Conservation (phyloP, 1,140 invertebrate genomes). For the Carcinoscorpius rotundicauda region DNA sequence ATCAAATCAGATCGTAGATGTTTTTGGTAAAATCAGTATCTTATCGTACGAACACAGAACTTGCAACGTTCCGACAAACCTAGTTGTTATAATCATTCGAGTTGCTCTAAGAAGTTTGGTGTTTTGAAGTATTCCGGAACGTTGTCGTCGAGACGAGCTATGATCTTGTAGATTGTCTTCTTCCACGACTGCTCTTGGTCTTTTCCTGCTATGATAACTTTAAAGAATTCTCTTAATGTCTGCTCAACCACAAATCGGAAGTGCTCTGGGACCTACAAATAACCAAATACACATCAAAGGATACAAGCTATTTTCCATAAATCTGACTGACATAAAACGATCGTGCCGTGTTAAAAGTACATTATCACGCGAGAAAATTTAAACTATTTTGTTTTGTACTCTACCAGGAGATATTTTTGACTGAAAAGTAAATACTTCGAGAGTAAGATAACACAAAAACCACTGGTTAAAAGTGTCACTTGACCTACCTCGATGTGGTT, state of each 20-base stretch:
- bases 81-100: constrained; percentile 49
- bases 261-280: constrained; percentile 79
- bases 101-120: constrained; percentile 95
- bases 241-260: constrained; percentile 94
- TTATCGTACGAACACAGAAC: no score
- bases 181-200: constrained; percentile 99
- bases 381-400: background rate
- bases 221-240: constrained; percentile 96
- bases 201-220: constrained; percentile 86
- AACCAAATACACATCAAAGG: background rate
- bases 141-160: constrained; percentile 93
- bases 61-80: no score
- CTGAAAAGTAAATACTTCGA: no score
- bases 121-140: constrained; percentile 99
- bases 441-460: no score
- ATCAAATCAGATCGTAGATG: no score
- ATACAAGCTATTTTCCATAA: no score
- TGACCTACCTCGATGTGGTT: constrained; percentile 94
- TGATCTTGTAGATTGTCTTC: constrained; percentile 99
- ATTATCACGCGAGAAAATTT: background rate
- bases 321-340: background rate
- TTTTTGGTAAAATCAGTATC: no score
- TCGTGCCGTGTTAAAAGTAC: background rate
- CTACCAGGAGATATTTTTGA: background rate
- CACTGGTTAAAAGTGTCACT: no score